A percentile compares a stretch with the other conserved stretches of the same genome.
Conservation (phyloP, 2,888 invertebrate species). For the Helobdella robusta region DNA sequence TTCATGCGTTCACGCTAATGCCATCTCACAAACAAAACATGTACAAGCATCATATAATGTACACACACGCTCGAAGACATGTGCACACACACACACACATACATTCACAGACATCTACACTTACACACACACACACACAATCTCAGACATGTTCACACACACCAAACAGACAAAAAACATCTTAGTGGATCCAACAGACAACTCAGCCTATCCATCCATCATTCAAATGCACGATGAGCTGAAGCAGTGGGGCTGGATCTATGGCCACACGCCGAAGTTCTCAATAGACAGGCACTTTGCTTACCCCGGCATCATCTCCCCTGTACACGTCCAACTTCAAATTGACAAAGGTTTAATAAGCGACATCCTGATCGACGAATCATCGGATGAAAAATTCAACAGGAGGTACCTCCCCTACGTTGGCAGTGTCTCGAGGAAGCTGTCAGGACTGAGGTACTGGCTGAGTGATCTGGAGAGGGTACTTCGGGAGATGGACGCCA, state of each 20-base stretch:
- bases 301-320: neutral
- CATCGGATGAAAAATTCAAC: neutral
- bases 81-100: too few species aligned
- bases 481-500: neutral
- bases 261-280: conserved; percentile 33
- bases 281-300: conserved; percentile 19
- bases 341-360: conserved; percentile 22
- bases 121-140: too few species aligned
- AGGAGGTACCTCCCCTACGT: neutral
- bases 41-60: too few species aligned
- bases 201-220: conserved; percentile 29
- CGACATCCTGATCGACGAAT: neutral
- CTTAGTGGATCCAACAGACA: conserved; percentile 29
- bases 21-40: too few species aligned
- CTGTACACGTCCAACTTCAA: conserved; percentile 11
- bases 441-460: conserved; percentile 22
- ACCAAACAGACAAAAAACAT: conserved; percentile 15
- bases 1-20: too few species aligned
- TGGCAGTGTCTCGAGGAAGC: neutral
- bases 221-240: conserved; percentile 26
- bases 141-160: too few species aligned
- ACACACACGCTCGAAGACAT: too few species aligned
- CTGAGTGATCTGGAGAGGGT: neutral
- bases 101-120: too few species aligned
- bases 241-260: conserved; percentile 33